A percentile compares a stretch with the other conserved stretches of the same genome.
phyloP scores from a whole-genome alignment of 2,113 vertebrate genomes.

The Pipra filicauda region DNA sequence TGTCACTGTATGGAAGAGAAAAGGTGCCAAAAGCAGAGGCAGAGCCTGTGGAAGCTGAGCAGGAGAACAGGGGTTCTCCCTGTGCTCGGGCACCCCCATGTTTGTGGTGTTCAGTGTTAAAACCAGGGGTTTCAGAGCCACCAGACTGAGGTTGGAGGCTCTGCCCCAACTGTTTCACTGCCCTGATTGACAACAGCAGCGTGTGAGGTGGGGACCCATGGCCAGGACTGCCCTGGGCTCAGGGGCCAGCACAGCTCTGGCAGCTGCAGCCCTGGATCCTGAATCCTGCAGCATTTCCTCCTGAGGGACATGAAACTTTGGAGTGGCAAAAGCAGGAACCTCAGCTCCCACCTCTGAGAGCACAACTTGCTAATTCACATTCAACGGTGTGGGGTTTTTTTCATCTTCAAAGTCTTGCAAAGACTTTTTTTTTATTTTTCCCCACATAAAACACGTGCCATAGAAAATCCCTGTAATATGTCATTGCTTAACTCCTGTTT shows the following conservation, averaged over 20 bases:
- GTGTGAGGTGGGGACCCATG: rapidly evolving
- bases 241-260: background rate
- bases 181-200: background rate
- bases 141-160: background rate
- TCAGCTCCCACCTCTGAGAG: background rate
- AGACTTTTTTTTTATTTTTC: background rate
- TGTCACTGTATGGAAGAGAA: rapidly evolving
- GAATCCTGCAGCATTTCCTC: background rate
- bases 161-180: rapidly evolving
- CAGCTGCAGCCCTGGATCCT: background rate
- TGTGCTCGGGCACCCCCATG: rapidly evolving
- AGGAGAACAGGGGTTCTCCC: background rate
- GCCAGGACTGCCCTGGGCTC: background rate
- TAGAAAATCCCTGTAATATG: rapidly evolving
- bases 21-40: rapidly evolving
- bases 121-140: rapidly evolving
- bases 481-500: rapidly evolving
- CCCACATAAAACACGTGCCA: rapidly evolving
- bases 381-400: rapidly evolving
- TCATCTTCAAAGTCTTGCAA: background rate
- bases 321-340: background rate
- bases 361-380: rapidly evolving
- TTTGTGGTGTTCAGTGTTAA: background rate
- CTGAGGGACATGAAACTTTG: rapidly evolving
- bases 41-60: background rate